A percentile compares a stretch with the other conserved stretches of the same genome.
phyloP scores from a whole-genome alignment of 2,797 vertebrate genomes.

The Poecilia picta region DNA sequence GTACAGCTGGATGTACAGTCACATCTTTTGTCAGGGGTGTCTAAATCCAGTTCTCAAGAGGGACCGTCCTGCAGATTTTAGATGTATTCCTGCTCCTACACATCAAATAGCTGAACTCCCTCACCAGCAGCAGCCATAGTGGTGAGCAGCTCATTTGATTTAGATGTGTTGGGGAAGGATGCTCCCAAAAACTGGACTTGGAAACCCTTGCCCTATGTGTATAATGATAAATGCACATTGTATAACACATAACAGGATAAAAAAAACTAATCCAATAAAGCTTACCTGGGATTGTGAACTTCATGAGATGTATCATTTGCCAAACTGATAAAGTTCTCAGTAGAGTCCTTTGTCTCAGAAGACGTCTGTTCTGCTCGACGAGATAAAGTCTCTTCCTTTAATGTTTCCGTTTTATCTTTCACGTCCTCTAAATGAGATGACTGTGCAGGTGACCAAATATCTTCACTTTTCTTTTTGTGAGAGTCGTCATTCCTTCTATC shows the following conservation, averaged over 20 bases:
- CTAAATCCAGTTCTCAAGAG: too few relatives aligned
- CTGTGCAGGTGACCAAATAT: background rate
- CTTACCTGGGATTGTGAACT: background rate
- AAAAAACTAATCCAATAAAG: background rate
- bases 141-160: too few relatives aligned
- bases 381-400: background rate
- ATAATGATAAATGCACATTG: background rate
- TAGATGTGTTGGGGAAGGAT: too few relatives aligned
- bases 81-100: too few relatives aligned
- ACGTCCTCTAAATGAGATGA: background rate
- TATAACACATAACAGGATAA: background rate
- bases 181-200: too few relatives aligned
- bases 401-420: background rate
- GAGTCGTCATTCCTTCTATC: background rate
- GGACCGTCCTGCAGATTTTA: too few relatives aligned
- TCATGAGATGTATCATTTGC: background rate
- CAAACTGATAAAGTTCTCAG: background rate
- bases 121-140: too few relatives aligned
- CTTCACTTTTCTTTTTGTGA: background rate
- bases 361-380: background rate
- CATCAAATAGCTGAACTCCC: too few relatives aligned
- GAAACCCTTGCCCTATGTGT: too few relatives aligned
- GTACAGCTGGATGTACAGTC: too few relatives aligned
- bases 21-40: too few relatives aligned
- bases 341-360: background rate